Evolutionary conservation across 2,797 vertebrate genomes (phyloP).

Genomic region (Apogon hyalosoma): DNA sequence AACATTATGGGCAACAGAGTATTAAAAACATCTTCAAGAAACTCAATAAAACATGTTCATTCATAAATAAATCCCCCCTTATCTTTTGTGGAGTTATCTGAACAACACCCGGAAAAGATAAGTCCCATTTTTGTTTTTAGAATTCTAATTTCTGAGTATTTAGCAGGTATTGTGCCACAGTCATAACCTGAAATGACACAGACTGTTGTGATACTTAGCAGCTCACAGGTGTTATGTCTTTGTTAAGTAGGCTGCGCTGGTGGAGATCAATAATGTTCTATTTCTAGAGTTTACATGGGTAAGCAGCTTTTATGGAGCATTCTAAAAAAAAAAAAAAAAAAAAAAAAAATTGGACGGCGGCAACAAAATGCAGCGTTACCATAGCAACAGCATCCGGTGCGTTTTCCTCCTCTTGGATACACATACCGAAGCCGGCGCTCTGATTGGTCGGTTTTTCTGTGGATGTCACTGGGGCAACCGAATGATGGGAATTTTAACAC

Average conservation of each 20-base stretch:
- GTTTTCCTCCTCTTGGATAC: constrained; percentile 74
- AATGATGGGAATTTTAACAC: constrained; percentile 79
- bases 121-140: too few relatives aligned
- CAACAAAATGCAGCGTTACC: constrained; percentile 75
- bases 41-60: too few relatives aligned
- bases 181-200: too few relatives aligned
- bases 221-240: not conserved
- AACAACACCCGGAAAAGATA: too few relatives aligned
- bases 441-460: constrained; percentile 73
- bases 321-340: too few relatives aligned
- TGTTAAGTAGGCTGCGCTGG: not conserved
- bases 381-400: constrained; percentile 85
- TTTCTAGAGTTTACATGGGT: not conserved
- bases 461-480: constrained; percentile 80
- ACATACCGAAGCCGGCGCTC: constrained; percentile 54
- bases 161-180: too few relatives aligned
- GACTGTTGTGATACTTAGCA: too few relatives aligned
- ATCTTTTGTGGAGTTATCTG: too few relatives aligned
- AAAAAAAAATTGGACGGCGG: constrained; percentile 29
- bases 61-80: too few relatives aligned
- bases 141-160: too few relatives aligned
- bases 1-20: too few relatives aligned
- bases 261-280: constrained; percentile 11
- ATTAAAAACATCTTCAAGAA: too few relatives aligned
- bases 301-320: constrained; percentile 25